These are phyloP conservation scores for Dioctria rufipes DNA, from an alignment of 2,888 invertebrate species.

Conservation along the genomic window DNA sequence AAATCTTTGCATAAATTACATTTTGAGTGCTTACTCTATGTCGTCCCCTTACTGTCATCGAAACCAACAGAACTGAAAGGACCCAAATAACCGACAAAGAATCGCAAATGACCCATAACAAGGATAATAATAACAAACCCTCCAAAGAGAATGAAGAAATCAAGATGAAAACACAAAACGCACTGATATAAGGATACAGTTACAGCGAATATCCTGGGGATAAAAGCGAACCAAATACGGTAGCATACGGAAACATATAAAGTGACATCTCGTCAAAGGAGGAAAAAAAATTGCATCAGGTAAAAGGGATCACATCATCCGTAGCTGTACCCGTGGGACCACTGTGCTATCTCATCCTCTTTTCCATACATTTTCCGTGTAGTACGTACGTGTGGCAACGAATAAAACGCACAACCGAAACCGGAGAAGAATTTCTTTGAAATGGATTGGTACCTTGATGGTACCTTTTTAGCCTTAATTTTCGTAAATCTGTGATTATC, in stretches of 20 bases:
- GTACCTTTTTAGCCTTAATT: conserved; percentile 29
- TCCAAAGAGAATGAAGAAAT: conserved; percentile 50
- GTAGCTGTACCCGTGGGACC: conserved; percentile 51
- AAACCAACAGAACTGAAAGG: conserved; percentile 2
- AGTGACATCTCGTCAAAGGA: conserved; percentile 44
- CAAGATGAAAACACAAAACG: conserved; percentile 50
- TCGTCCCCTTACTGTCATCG: neutral
- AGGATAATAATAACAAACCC: conserved; percentile 59
- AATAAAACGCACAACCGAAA: conserved; percentile 29
- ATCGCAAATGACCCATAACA: conserved; percentile 56
- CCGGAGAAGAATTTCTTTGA: neutral
- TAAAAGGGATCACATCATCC: conserved; percentile 42
- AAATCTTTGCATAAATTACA: conserved; percentile 48
- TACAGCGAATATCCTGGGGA: conserved; percentile 48
- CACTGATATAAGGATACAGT: conserved; percentile 54
- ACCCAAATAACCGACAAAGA: conserved; percentile 49
- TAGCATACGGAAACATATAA: conserved; percentile 31
- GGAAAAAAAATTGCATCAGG: conserved; percentile 53
- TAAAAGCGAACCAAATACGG: neutral
- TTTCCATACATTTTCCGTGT: neutral
- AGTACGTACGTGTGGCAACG: neutral
- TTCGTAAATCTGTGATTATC: conserved; percentile 57
- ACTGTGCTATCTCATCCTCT: conserved; percentile 53
- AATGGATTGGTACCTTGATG: conserved; percentile 28
- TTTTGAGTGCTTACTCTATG: neutral